Conservation (phyloP, 2,113 vertebrate species). For the Drymodes brunneopygia region DNA sequence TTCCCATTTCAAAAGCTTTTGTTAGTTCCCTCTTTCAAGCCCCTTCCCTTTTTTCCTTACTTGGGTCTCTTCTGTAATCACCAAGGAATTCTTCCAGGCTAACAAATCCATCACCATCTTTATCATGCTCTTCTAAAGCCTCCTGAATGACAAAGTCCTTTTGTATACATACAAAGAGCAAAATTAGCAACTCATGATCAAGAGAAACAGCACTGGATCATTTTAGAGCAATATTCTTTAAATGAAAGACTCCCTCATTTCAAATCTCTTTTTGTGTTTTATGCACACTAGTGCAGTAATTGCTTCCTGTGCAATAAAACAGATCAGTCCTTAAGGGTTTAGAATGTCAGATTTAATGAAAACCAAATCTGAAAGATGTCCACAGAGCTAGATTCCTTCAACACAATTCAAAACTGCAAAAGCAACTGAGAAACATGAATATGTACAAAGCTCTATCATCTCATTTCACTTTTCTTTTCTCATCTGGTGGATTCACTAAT, state of each 20-base stretch:
- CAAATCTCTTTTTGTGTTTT: neutral
- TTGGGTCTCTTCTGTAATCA: conserved; percentile 84
- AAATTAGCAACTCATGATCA: neutral
- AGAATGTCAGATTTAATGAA: neutral
- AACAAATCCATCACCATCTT: conserved; percentile 87
- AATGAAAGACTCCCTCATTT: neutral
- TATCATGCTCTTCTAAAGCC: conserved; percentile 90
- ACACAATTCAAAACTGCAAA: neutral
- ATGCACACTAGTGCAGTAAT: neutral
- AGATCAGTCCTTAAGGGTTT: neutral
- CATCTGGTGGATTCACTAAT: neutral
- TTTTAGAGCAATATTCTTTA: neutral
- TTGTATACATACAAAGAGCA: neutral
- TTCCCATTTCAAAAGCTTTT: neutral
- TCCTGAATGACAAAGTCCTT: conserved; percentile 96
- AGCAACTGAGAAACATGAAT: neutral
- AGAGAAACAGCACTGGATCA: neutral
- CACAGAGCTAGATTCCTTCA: neutral
- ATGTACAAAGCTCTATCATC: neutral
- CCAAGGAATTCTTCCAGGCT: conserved; percentile 92
- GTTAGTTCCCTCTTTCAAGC: neutral
- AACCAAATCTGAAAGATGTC: neutral
- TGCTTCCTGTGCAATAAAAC: neutral
- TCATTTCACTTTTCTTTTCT: neutral
- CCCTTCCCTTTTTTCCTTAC: conserved; percentile 66